phyloP scores from a whole-genome alignment of 2,888 invertebrate genomes.

The Argyresthia goedartella region DNA sequence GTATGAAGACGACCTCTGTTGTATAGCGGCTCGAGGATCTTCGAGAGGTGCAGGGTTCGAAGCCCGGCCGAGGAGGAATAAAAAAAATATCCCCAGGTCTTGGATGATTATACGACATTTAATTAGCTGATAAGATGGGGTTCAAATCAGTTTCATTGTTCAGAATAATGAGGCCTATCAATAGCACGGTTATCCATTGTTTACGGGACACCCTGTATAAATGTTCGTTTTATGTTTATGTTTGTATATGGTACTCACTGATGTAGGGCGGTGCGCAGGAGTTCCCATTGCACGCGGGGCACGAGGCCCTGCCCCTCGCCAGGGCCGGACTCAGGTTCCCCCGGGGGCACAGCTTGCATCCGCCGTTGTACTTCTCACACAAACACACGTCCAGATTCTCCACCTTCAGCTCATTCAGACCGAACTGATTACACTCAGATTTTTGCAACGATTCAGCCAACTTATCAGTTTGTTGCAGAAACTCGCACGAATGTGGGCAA shows the following conservation, averaged over 20 bases:
- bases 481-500: constrained; percentile 44
- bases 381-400: constrained; percentile 50
- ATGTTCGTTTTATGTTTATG: too few species aligned
- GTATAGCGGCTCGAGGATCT: too few species aligned
- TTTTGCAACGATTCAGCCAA: constrained; percentile 43
- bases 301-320: constrained; percentile 38
- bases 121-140: too few species aligned
- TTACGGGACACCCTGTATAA: too few species aligned
- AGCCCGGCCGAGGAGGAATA: too few species aligned
- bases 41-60: too few species aligned
- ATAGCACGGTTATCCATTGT: too few species aligned
- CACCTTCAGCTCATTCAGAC: constrained; percentile 51
- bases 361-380: constrained; percentile 58
- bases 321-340: constrained; percentile 27
- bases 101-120: too few species aligned
- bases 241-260: constrained; percentile 32
- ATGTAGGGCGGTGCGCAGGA: constrained; percentile 34
- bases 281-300: constrained; percentile 35
- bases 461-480: constrained; percentile 32
- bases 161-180: too few species aligned
- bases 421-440: constrained; percentile 39
- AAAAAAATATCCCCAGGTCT: too few species aligned
- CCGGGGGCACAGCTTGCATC: constrained; percentile 55
- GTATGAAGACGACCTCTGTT: too few species aligned
- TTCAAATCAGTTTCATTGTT: too few species aligned